Base-by-base conservation (phyloP, 2,113 vertebrate genomes). In the Lycocorax pyrrhopterus region DNA sequence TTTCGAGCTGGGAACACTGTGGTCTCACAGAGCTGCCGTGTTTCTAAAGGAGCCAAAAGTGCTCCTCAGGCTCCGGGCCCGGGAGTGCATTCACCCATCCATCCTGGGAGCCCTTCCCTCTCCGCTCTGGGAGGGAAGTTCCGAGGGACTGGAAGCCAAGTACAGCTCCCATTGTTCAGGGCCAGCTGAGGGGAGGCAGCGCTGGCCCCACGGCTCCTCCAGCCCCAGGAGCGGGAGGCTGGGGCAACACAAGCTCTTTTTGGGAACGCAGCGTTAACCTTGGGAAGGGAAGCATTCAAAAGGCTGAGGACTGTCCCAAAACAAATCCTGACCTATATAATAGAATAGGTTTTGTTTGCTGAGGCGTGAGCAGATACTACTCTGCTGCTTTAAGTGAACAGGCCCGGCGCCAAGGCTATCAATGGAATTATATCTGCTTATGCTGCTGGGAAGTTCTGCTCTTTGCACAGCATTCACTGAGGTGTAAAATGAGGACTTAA, bases 381-480 rank as follows among this genome's bases (percentile, higher is more conserved):
- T 85, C 41, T 9, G 35, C 72, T 81, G 90, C 78, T 95, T 60
- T 84, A 77, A 96, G 72, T 56, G 90, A 90, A 21, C 37, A 84
- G 93, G 93, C 92, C 71, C 58, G 5, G 59, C 0, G 67, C 87
- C 94, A 96, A 63, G 56, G 85, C 94, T 81, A 94, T 88, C 95
- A 84, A 86, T 93, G 85, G 84, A 86, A 84, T 90, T 88, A 9
- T 95, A 60, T 74, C 92, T 95, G 90, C 87, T 78, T 15, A 12
- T 89, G 93, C 87, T 96, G 93, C 93, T 93, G 94, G 92, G 92
- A 94, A 95, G 93, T 91, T 97, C 82, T 94, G 94, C 95, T 95
- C 92, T 91, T 90, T 88, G 94, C 94, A 93, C 85, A 94, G 95
- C 93, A 74, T 26, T 58, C 89, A 93, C 73, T 68, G 94, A 93